Percentiles rank a stretch among this genome's conserved stretches.
These are phyloP conservation scores for Capitella teleta DNA, from an alignment of 1,140 invertebrate genomes.

Conservation along the genomic window DNA sequence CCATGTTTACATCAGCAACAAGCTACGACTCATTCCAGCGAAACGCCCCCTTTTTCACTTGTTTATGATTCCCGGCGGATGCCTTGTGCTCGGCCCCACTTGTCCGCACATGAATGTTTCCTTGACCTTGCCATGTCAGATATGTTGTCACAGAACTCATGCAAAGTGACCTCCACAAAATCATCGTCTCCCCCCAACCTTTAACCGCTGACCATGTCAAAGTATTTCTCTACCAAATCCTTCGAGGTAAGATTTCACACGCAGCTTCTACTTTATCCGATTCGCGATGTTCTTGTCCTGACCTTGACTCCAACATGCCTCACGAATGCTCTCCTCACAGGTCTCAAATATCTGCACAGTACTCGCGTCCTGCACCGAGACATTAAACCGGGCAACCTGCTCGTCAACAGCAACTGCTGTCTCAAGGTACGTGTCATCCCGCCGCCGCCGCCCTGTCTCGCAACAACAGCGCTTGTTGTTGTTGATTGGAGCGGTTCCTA, in stretches of 20 bases:
- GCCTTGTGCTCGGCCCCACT: too few relatives aligned
- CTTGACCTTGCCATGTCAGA: slow-evolving; percentile 47
- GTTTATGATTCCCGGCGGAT: too few relatives aligned
- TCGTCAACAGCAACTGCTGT: slow-evolving; percentile 97
- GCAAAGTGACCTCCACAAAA: slow-evolving; percentile 99
- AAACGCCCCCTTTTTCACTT: too few relatives aligned
- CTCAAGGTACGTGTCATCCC: slow-evolving; percentile 60
- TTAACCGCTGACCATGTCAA: slow-evolving; percentile 98
- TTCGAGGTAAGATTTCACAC: slow-evolving; percentile 65
- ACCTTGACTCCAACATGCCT: neutral
- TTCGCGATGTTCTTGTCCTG: neutral
- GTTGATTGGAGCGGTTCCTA: too few relatives aligned
- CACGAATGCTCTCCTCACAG: slow-evolving; percentile 42
- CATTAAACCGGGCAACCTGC: slow-evolving; percentile 96
- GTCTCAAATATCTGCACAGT: slow-evolving; percentile 95
- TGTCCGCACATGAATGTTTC: neutral
- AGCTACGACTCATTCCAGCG: too few relatives aligned
- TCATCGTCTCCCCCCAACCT: slow-evolving; percentile 97
- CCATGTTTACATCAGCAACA: too few relatives aligned
- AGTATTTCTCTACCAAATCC: slow-evolving; percentile 99
- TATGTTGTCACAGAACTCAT: slow-evolving; percentile 98
- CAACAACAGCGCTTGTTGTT: too few relatives aligned
- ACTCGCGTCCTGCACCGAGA: slow-evolving; percentile 94
- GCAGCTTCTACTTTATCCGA: neutral
- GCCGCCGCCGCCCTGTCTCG: neutral